Evolutionary conservation across 2,888 invertebrate species (phyloP).

Genomic region (Palloptera scutellata): DNA sequence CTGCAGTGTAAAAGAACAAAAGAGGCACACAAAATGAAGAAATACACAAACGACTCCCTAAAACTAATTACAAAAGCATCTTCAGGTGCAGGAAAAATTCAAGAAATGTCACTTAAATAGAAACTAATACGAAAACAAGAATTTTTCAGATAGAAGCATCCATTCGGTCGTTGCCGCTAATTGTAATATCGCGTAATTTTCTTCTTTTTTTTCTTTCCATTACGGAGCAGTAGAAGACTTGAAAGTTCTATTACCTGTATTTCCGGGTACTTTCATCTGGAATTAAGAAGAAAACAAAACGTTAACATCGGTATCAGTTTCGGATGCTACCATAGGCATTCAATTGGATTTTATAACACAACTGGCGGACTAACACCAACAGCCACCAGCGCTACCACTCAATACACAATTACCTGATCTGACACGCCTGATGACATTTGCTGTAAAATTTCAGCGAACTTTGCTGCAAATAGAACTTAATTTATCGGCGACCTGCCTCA

Average conservation of each 20-base stretch:
- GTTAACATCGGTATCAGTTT: neutral
- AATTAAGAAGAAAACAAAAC: slow-evolving; percentile 34
- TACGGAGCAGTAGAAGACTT: neutral
- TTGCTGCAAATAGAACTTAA: slow-evolving; percentile 47
- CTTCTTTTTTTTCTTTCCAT: too few relatives aligned
- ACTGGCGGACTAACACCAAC: neutral
- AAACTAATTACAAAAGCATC: too few relatives aligned
- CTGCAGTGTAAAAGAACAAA: too few relatives aligned
- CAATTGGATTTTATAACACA: neutral
- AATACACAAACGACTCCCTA: too few relatives aligned
- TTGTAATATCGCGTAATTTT: too few relatives aligned
- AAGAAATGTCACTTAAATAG: too few relatives aligned
- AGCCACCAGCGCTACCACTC: slow-evolving; percentile 20
- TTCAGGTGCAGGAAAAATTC: too few relatives aligned
- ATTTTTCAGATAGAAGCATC: too few relatives aligned
- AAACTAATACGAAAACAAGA: too few relatives aligned
- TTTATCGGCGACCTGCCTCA: slow-evolving; percentile 27
- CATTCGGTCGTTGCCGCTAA: too few relatives aligned
- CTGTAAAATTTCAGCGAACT: slow-evolving; percentile 58
- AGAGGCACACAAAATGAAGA: too few relatives aligned
- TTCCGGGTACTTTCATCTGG: slow-evolving; percentile 58
- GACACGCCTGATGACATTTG: slow-evolving; percentile 92
- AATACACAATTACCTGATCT: slow-evolving; percentile 76
- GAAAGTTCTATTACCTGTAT: slow-evolving; percentile 50
- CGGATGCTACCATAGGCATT: too few relatives aligned